Conservation (phyloP, 2,797 vertebrate genomes). For the Oreochromis mossambicus region DNA sequence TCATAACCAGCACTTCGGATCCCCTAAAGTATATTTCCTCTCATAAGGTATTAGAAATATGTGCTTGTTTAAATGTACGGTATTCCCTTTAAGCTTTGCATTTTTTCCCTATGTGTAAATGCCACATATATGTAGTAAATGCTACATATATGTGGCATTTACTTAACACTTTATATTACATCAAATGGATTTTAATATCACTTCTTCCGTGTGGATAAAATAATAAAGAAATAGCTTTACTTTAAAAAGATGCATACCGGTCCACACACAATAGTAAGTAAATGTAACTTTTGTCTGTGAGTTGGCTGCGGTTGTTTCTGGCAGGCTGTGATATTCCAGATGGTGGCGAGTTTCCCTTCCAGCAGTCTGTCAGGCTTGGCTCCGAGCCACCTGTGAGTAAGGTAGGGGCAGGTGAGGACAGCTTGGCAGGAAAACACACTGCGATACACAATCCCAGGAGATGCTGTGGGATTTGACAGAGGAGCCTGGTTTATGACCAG, state of each 20-base stretch:
- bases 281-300: slow-evolving; percentile 11
- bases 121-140: not conserved
- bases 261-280: not conserved
- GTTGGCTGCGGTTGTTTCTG: slow-evolving; percentile 6
- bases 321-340: slow-evolving; percentile 51
- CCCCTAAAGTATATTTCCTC: not conserved
- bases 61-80: not conserved
- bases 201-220: not conserved
- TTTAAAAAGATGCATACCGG: not conserved
- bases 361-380: slow-evolving; percentile 57
- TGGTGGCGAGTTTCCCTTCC: slow-evolving; percentile 49
- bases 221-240: not conserved
- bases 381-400: slow-evolving; percentile 46
- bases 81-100: not conserved
- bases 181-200: not conserved
- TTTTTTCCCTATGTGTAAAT: not conserved
- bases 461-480: slow-evolving; percentile 37
- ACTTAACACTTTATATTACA: not conserved
- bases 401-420: slow-evolving; percentile 63
- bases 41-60: not conserved
- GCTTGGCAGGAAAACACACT: slow-evolving; percentile 40
- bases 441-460: slow-evolving; percentile 24
- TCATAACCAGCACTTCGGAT: not conserved
- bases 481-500: slow-evolving; percentile 24
- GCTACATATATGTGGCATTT: not conserved